phyloP scores from a whole-genome alignment of 2,113 vertebrate species.

The Podocnemis expansa region DNA sequence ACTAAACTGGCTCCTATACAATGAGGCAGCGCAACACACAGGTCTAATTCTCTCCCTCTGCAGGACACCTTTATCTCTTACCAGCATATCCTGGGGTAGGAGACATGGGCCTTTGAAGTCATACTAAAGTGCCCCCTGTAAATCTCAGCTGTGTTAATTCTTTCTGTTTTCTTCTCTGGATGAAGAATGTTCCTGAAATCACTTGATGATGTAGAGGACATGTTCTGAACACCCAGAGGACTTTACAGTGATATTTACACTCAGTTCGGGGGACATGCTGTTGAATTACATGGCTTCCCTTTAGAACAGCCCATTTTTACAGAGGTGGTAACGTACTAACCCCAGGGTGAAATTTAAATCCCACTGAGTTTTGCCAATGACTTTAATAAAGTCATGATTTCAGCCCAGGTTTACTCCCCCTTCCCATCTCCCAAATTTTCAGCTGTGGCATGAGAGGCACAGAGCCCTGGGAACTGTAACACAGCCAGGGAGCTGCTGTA shows the following conservation, averaged over 20 bases:
- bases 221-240: background rate
- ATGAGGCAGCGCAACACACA: background rate
- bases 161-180: background rate
- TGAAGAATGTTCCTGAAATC: background rate
- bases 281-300: background rate
- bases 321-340: fast-evolving
- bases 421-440: fast-evolving
- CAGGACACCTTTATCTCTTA: background rate
- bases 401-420: fast-evolving
- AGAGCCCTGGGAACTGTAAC: background rate
- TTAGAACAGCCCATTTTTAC: background rate
- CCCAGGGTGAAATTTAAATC: fast-evolving
- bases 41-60: background rate
- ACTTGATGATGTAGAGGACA: background rate
- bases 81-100: background rate
- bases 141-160: background rate
- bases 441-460: fast-evolving
- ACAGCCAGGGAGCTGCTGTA: background rate
- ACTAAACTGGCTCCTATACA: background rate
- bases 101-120: background rate
- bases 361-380: background rate
- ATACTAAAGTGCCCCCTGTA: background rate
- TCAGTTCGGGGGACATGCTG: background rate
- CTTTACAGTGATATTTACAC: too few relatives aligned
- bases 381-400: background rate